These are phyloP conservation scores for Lysiphlebus fabarum DNA, from an alignment of 1,140 invertebrate species.

Conservation along the genomic window DNA sequence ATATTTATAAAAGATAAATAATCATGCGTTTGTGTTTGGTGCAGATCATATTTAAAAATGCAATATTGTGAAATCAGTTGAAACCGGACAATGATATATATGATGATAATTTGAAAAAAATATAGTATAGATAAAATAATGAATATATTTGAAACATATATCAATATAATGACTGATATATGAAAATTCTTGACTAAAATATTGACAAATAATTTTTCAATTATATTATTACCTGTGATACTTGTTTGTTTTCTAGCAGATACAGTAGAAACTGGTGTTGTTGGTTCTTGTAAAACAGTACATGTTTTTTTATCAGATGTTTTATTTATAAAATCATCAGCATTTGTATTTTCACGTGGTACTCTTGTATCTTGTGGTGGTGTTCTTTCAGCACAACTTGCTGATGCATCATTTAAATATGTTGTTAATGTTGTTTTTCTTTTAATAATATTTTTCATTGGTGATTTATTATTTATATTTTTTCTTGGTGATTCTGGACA, in stretches of 20 bases:
- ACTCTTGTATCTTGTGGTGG: conserved; percentile 45
- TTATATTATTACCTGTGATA: conserved; percentile 52
- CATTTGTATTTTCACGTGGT: conserved; percentile 38
- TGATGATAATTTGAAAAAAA: no score
- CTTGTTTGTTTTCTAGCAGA: conserved; percentile 43
- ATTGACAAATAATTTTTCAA: no score
- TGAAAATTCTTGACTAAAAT: no score
- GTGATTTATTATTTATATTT: conserved; percentile 1
- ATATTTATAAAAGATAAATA: no score
- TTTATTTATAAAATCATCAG: conserved; percentile 25
- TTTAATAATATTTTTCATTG: conserved; percentile 1
- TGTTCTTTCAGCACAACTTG: conserved; percentile 40
- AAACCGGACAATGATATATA: no score
- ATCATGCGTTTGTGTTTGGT: no score
- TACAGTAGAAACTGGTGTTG: conserved; percentile 36
- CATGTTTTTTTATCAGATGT: conserved; percentile 28
- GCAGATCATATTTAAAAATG: no score
- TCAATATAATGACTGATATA: no score
- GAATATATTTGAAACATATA: no score
- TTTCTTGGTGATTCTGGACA: conserved; percentile 37
- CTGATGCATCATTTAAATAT: conserved; percentile 9
- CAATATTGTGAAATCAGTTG: no score
- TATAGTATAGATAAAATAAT: no score
- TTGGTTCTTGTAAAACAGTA: conserved; percentile 30
- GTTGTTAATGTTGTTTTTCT: conserved; percentile 24